Conservation (phyloP, 2,113 vertebrate species). For the Bufo gargarizans region DNA sequence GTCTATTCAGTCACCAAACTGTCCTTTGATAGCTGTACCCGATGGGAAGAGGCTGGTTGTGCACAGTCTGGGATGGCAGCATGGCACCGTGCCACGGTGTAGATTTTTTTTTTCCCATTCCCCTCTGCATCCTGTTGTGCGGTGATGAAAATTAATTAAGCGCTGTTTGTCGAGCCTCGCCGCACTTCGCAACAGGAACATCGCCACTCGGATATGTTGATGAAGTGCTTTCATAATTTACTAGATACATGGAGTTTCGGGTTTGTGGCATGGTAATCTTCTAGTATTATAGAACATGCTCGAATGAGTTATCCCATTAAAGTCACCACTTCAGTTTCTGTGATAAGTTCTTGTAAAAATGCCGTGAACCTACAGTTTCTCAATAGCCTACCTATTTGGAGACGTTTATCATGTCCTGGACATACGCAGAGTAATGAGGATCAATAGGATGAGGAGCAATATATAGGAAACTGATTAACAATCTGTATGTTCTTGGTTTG, state of each 20-base stretch:
- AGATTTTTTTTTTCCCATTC: conserved; percentile 7
- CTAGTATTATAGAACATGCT: neutral
- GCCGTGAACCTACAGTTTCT: too few species aligned
- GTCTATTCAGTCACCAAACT: neutral
- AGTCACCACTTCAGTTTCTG: too few species aligned
- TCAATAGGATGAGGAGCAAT: too few species aligned
- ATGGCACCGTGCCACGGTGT: neutral
- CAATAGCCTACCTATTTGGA: too few species aligned
- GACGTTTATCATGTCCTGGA: too few species aligned
- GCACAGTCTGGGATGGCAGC: neutral
- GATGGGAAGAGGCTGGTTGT: neutral
- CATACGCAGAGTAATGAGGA: too few species aligned
- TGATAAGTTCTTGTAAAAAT: too few species aligned
- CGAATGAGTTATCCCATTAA: neutral
- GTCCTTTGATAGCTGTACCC: neutral
- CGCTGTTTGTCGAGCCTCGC: neutral
- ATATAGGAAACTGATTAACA: too few species aligned
- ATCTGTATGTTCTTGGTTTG: too few species aligned
- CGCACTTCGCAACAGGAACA: neutral
- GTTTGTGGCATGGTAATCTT: neutral
- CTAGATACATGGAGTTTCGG: neutral
- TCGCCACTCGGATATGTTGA: neutral
- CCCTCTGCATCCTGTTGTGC: neutral
- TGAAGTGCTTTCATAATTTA: neutral
- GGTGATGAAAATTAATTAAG: conserved; percentile 28